Evolutionary conservation across 92 coral and sea anemone genomes (phyloP), one percentile per base, ranked within the genome.

Genomic region (Plumapathes pennacea): DNA sequence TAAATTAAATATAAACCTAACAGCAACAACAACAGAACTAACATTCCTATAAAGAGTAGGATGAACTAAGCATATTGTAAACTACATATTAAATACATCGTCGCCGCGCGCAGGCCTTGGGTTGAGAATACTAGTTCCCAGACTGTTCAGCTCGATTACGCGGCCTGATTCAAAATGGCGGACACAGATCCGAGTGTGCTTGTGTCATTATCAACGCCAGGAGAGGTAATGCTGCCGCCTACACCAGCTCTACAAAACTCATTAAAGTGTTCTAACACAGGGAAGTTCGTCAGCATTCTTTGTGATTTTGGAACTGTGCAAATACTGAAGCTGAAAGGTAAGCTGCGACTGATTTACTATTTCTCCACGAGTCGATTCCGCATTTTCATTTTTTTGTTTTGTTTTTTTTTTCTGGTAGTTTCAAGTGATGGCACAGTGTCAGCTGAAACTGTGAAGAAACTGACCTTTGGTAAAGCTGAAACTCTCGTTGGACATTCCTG

Each of bases 401-500:
- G 4, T 33, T 38, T 14, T 12, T 12, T 53, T 32, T n/a, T 19
- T 0, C n/a, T n/a, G n/a, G n/a, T n/a, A n/a, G n/a, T n/a, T n/a
- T n/a, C n/a, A n/a, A n/a, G n/a, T n/a, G 50, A 44, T 23, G 42
- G 25, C 13, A 29, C 4, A 5, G 2, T 12, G 12, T 34, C 64
- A 2, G 15, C 45, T 50, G 46, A 40, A 24, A 10, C 54, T 17
- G 45, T 44, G 13, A 82, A 72, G 54, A 78, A 45, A 21, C 69
- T 87, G 10, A 25, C 48, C 32, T 75, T 66, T 33, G 61, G 52
- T 36, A 65, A 50, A 25, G 81, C 59, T 40, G 90, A 87, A 57
- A 50, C 72, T 7, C 64, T 87, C 20, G 95, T 82, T 41, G 89
- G 89, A 4, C 95, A 82, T 54, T 60, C 79, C 10, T 87, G 95